Percentiles rank a stretch among this genome's conserved stretches.
These are phyloP conservation scores for Mohoua ochrocephala DNA, from an alignment of 2,113 vertebrate genomes.

Conservation along the genomic window DNA sequence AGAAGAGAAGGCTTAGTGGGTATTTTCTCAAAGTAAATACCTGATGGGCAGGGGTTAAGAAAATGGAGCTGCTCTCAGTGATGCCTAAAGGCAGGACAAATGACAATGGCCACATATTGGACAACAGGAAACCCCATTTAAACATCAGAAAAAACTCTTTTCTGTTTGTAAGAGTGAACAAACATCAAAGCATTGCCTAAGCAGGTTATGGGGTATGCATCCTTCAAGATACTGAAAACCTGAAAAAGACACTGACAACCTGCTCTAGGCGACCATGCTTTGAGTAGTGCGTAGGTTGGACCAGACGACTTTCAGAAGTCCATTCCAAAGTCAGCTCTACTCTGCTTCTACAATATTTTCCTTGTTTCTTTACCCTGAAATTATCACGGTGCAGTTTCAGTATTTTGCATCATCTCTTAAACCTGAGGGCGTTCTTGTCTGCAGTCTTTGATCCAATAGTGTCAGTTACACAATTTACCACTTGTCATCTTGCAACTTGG, in stretches of 20 bases:
- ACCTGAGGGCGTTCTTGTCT: background rate
- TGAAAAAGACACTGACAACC: background rate
- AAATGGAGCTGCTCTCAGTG: background rate
- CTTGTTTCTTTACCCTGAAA: background rate
- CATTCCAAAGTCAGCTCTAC: background rate
- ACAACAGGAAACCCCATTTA: background rate
- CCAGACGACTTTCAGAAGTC: background rate
- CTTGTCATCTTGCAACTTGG: background rate
- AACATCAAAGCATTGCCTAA: background rate
- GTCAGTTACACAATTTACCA: background rate
- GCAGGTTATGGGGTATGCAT: background rate
- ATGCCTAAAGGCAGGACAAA: background rate
- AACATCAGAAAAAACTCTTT: background rate
- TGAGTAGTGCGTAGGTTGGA: background rate
- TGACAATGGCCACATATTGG: background rate
- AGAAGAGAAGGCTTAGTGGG: background rate
- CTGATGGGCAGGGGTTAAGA: background rate
- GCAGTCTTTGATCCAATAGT: background rate
- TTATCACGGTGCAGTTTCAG: background rate
- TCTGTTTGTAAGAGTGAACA: background rate
- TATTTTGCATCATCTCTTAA: background rate
- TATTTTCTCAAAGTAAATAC: background rate
- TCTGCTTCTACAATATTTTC: background rate
- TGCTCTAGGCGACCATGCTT: fast-evolving
- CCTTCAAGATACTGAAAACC: background rate